These are phyloP conservation scores for Rhingia rostrata DNA, from an alignment of 2,888 invertebrate genomes.

Conservation along the genomic window DNA sequence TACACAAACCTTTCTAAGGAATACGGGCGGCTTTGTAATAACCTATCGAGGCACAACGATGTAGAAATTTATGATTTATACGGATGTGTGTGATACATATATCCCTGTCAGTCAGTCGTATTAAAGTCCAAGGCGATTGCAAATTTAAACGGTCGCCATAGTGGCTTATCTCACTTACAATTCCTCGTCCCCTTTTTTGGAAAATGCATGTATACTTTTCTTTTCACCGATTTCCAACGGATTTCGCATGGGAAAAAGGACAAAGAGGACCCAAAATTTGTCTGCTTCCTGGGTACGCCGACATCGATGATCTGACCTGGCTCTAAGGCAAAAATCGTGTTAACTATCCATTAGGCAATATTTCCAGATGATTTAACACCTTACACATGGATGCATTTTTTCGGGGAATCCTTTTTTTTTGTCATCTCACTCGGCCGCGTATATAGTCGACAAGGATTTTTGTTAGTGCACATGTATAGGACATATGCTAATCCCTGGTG, in stretches of 20 bases:
- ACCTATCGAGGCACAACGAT: slow-evolving; percentile 9
- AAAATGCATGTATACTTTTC: slow-evolving; percentile 20
- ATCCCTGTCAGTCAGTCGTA: slow-evolving; percentile 13
- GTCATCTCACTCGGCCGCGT: slow-evolving; percentile 57
- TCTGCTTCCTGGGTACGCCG: slow-evolving; percentile 41
- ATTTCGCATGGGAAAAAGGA: slow-evolving; percentile 49
- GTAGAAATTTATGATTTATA: slow-evolving; percentile 63
- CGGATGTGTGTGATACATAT: slow-evolving; percentile 32
- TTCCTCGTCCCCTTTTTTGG: slow-evolving; percentile 34
- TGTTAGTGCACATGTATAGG: slow-evolving; percentile 28
- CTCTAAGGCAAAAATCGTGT: slow-evolving; percentile 78
- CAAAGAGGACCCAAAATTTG: slow-evolving; percentile 60
- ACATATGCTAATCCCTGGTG: slow-evolving; percentile 67
- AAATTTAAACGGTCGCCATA: slow-evolving; percentile 46
- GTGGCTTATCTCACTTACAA: slow-evolving; percentile 63
- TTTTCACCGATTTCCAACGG: slow-evolving; percentile 47
- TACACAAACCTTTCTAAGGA: slow-evolving; percentile 26
- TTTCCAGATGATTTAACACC: slow-evolving; percentile 78
- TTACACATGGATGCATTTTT: slow-evolving; percentile 74
- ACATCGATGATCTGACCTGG: slow-evolving; percentile 70
- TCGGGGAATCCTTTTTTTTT: slow-evolving; percentile 68
- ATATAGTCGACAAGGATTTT: slow-evolving; percentile 38
- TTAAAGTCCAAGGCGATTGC: slow-evolving; percentile 28
- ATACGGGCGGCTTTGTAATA: not conserved
- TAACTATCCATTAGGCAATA: slow-evolving; percentile 79